These are phyloP conservation scores for Erythrocercus mccallii DNA, from an alignment of 2,113 vertebrate genomes.

Conservation along the genomic window DNA sequence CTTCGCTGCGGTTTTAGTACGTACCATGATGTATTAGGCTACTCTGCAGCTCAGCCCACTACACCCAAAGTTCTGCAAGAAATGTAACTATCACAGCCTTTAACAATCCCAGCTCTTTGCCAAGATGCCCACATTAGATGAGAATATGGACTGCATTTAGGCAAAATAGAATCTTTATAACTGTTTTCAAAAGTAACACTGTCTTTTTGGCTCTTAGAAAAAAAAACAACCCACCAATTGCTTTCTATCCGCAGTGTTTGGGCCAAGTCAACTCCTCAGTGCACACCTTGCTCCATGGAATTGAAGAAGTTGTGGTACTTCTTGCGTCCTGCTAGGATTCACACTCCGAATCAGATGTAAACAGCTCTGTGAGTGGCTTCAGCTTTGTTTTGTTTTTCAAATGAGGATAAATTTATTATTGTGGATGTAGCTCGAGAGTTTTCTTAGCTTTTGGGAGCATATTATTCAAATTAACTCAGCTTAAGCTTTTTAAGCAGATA, in stretches of 20 bases:
- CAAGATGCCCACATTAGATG: background rate
- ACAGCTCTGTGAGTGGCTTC: background rate
- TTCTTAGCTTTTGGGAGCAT: background rate
- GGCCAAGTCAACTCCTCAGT: background rate
- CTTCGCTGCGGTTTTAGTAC: background rate
- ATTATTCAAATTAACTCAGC: slow-evolving; percentile 19
- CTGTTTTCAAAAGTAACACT: background rate
- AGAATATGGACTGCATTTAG: background rate
- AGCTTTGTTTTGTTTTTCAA: background rate
- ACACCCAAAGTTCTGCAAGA: background rate
- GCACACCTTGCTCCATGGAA: background rate
- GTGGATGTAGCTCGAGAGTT: background rate
- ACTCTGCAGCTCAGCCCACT: background rate
- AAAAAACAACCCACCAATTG: background rate
- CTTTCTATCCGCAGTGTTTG: background rate
- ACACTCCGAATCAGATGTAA: background rate
- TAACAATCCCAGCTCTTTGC: background rate
- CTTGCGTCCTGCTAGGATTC: background rate
- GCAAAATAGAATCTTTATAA: background rate
- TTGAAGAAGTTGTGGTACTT: background rate
- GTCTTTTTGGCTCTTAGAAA: background rate
- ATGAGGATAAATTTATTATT: background rate
- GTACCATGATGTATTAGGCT: background rate
- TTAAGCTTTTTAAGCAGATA: slow-evolving; percentile 15
- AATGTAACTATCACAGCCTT: background rate